Evolutionary conservation across 1,140 invertebrate genomes (phyloP).

Genomic region (Whitmania pigra): DNA sequence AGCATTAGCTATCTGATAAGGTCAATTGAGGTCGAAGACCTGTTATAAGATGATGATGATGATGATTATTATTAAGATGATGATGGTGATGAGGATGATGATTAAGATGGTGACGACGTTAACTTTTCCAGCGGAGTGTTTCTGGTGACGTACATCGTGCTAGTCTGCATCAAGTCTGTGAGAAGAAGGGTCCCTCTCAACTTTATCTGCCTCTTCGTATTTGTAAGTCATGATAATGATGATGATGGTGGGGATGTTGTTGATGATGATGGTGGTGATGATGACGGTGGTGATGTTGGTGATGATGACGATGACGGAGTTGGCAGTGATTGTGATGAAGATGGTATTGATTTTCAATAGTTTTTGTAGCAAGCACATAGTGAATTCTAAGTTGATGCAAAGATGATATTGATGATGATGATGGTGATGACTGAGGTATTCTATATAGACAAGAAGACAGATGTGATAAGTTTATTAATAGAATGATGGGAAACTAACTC

Average conservation of each 20-base stretch:
- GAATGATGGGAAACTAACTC: too few species aligned
- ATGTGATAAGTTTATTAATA: too few species aligned
- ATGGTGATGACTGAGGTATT: too few species aligned
- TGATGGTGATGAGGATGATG: neutral
- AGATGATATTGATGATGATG: too few species aligned
- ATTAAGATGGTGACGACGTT: too few species aligned
- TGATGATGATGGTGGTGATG: neutral
- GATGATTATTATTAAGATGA: neutral
- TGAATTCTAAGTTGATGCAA: too few species aligned
- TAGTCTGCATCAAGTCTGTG: slow-evolving; percentile 34
- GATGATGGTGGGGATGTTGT: neutral
- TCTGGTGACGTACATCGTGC: slow-evolving; percentile 16
- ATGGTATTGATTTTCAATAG: neutral
- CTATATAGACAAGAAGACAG: too few species aligned
- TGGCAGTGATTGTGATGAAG: neutral
- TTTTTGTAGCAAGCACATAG: neutral
- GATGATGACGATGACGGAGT: neutral
- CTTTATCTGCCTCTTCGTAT: slow-evolving; percentile 44
- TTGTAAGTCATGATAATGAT: slow-evolving; percentile 41
- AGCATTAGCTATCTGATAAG: too few species aligned
- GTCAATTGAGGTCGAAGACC: too few species aligned
- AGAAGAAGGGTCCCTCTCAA: slow-evolving; percentile 45
- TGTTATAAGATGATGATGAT: neutral
- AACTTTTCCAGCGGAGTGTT: slow-evolving; percentile 24
- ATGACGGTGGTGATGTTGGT: neutral